These are phyloP conservation scores for Colletes collaris DNA, from an alignment of 2,888 invertebrate species.

Conservation along the genomic window DNA sequence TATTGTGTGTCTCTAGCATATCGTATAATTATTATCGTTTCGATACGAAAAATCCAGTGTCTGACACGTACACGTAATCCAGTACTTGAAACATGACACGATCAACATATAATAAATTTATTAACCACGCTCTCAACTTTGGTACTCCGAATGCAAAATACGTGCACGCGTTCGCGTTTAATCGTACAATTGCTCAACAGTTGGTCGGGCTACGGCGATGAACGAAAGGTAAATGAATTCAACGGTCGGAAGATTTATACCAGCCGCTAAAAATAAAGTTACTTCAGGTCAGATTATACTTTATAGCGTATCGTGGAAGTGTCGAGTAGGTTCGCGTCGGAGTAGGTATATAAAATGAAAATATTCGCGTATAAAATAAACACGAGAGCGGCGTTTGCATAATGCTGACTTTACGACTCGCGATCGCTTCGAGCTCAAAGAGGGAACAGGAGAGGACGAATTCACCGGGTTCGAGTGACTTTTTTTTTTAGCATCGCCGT, in stretches of 20 bases:
- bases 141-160: constrained; percentile 22
- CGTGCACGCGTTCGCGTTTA: constrained; percentile 30
- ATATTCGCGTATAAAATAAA: constrained; percentile 5
- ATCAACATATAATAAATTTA: constrained; percentile 30
- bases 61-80: neutral
- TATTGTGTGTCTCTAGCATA: no score
- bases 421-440: no score
- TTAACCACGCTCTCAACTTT: constrained; percentile 3
- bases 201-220: constrained; percentile 10
- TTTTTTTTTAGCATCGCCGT: no score
- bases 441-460: no score
- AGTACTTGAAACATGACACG: neutral
- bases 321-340: constrained; percentile 5
- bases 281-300: constrained; percentile 25
- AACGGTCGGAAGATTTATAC: constrained; percentile 29
- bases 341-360: neutral
- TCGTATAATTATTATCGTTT: no score
- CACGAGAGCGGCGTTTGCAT: neutral
- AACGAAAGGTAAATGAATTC: constrained; percentile 31
- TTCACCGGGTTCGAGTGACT: no score
- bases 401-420: no score
- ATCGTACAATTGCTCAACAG: constrained; percentile 30
- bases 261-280: constrained; percentile 25
- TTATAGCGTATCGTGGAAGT: constrained; percentile 13
- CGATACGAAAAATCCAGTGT: no score